Base-by-base conservation (phyloP, 2,888 invertebrate genomes). In the Oxyteleia sp. region DNA sequence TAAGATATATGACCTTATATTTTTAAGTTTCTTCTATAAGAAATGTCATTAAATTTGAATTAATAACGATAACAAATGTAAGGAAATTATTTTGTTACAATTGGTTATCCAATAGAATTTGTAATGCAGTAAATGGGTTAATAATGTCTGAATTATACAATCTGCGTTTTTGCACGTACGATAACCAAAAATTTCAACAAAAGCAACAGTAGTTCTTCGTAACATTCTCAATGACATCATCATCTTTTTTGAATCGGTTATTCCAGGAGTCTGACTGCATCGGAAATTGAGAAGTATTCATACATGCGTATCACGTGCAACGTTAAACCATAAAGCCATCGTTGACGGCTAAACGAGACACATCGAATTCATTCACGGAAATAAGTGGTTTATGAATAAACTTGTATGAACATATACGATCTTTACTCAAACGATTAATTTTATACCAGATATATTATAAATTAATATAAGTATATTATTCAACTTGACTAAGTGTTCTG, bases 201-300 rank as follows among this genome's bases (percentile, higher is more conserved):
- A 71, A 57, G 5, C 13, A 23, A 59, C 15, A 18, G 32, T 29
- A 8, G 18, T 68, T 72, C 57, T 26, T 49, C 41, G 61, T 72
- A 72, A 61, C 49, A 32, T 66, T 47, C 38, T 72, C 13, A 26
- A 41, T 72, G 72, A 72, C 72, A 72, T 72, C 63, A 72, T 63
- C 61, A 41, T 51, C 72, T 61, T 72, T n/a, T 61, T 51, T 51
- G 32, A 29, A 38, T 61, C 29, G 53, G 35, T 63, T 63, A 72
- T 74, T 74, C 63, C 35, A 64, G 20, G 74, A 63, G 61, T 51
- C 15, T 35, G 63, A 43, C 41, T 74, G 45, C 55, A 63, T 74
- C 45, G 74, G 74, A 63, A 55, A 64, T 63, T 45, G 55, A 63
- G 51, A n/a, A 45, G 20, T 45, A 32, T 20, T 74, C 63, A 11